A percentile compares a stretch with the other conserved stretches of the same genome.
Conservation (phyloP, 1,140 invertebrate species). For the Probaryconus sp. region DNA sequence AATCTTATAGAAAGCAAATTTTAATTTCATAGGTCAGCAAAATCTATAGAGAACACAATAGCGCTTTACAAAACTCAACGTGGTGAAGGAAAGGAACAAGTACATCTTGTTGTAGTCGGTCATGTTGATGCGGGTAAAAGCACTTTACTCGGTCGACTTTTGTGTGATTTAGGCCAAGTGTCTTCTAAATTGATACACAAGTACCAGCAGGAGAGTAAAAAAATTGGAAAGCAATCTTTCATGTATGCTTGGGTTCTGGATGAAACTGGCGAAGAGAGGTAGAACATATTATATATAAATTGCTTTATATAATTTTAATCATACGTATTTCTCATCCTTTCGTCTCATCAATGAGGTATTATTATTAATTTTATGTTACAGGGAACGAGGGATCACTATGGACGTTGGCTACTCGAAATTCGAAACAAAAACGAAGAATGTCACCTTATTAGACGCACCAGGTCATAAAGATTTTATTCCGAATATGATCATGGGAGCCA, state of each 20-base stretch:
- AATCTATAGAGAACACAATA: slow-evolving; percentile 79
- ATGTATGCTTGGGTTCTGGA: slow-evolving; percentile 99
- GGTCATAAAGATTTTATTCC: slow-evolving; percentile 99
- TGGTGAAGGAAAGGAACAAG: slow-evolving; percentile 87
- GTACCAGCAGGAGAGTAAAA: slow-evolving; percentile 98
- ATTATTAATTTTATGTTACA: slow-evolving; percentile 68
- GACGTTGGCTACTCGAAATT: slow-evolving; percentile 96
- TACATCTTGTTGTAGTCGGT: slow-evolving; percentile 97
- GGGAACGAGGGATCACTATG: slow-evolving; percentile 94
- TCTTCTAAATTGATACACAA: slow-evolving; percentile 96
- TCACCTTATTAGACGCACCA: slow-evolving; percentile 96
- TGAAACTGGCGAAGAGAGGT: slow-evolving; percentile 98
- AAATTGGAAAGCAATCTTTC: slow-evolving; percentile 98
- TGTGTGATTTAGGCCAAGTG: slow-evolving; percentile 94
- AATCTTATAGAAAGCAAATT: no score
- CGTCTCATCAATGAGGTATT: no score
- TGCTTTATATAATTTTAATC: slow-evolving; percentile 9
- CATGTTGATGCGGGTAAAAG: slow-evolving; percentile 99
- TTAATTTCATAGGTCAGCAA: slow-evolving; percentile 62
- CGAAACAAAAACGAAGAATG: slow-evolving; percentile 91
- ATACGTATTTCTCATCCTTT: no score
- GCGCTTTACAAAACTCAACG: slow-evolving; percentile 86
- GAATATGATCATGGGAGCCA: slow-evolving; percentile 98
- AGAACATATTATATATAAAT: slow-evolving; percentile 48
- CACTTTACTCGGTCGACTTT: slow-evolving; percentile 96